These are phyloP conservation scores for Plutomurus gul DNA, from an alignment of 1,140 invertebrate species.

Conservation along the genomic window DNA sequence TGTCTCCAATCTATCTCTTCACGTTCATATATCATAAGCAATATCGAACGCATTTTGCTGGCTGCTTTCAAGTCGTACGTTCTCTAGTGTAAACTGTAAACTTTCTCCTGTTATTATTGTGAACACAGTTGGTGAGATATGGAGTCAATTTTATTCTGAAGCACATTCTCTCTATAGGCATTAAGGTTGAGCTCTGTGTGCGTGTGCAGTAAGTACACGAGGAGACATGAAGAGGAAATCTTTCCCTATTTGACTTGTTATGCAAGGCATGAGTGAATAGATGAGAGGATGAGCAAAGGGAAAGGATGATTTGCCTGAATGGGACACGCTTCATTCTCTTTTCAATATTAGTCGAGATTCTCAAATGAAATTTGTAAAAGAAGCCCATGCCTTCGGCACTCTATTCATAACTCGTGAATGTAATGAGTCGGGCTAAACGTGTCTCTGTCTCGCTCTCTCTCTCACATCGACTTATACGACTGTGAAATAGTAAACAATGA, in stretches of 20 bases:
- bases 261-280: conserved; percentile 10
- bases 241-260: conserved; percentile 6
- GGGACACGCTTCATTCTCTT: conserved; percentile 38
- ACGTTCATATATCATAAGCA: neutral
- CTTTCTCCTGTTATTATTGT: neutral
- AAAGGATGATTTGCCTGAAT: conserved; percentile 38
- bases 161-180: too few species aligned
- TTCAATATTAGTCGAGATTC: conserved; percentile 27
- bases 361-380: conserved; percentile 35
- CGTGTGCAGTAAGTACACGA: too few species aligned
- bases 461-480: too few species aligned
- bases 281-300: conserved; percentile 33
- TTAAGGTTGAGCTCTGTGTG: too few species aligned
- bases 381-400: neutral
- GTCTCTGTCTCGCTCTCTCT: conserved; percentile 1
- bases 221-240: neutral
- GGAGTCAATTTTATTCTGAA: too few species aligned
- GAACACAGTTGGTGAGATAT: too few species aligned
- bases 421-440: conserved; percentile 19
- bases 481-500: too few species aligned
- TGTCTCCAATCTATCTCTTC: neutral
- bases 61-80: too few species aligned
- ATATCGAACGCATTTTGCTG: too few species aligned
- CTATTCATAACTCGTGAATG: conserved; percentile 31
- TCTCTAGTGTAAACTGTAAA: neutral